Percentiles rank a stretch among this genome's conserved stretches.
These are phyloP conservation scores for Loxodonta africana DNA, from an alignment of 2,113 vertebrate species.

Conservation along the genomic window DNA sequence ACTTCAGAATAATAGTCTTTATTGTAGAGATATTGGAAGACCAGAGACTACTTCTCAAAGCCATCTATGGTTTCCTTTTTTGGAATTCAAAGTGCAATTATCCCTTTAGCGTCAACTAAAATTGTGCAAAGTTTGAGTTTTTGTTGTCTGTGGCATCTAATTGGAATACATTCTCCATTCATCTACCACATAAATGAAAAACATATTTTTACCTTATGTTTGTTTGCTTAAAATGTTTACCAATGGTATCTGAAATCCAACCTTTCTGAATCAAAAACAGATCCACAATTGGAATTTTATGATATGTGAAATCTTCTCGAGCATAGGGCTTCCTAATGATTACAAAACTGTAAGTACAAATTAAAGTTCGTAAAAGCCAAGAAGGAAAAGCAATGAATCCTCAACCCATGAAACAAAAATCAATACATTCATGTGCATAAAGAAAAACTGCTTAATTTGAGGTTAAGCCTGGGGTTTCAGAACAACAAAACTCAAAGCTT, in stretches of 20 bases:
- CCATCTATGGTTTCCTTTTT: slow-evolving; percentile 55
- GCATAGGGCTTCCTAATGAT: slow-evolving; percentile 51
- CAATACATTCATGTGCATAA: neutral
- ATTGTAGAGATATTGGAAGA: slow-evolving; percentile 83
- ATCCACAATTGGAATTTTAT: slow-evolving; percentile 71
- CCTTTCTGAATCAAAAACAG: slow-evolving; percentile 72
- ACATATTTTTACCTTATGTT: slow-evolving; percentile 61
- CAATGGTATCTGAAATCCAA: slow-evolving; percentile 46
- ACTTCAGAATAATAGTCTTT: slow-evolving; percentile 66
- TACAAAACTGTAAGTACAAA: slow-evolving; percentile 47
- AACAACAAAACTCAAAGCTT: slow-evolving; percentile 88
- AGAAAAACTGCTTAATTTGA: neutral
- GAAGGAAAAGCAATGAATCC: slow-evolving; percentile 7
- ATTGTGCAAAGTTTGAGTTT: slow-evolving; percentile 86
- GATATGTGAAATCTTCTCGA: slow-evolving; percentile 56
- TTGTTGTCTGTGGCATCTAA: slow-evolving; percentile 80
- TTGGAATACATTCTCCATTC: neutral
- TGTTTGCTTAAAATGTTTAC: slow-evolving; percentile 60
- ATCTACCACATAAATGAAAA: neutral
- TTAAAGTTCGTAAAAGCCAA: neutral
- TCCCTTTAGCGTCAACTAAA: slow-evolving; percentile 67
- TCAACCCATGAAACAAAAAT: slow-evolving; percentile 31
- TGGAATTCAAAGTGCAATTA: slow-evolving; percentile 53
- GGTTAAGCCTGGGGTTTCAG: slow-evolving; percentile 68
- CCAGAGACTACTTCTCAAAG: neutral